Percentiles rank a stretch among this genome's conserved stretches.
These are phyloP conservation scores for Anabacerthia variegaticeps DNA, from an alignment of 2,797 vertebrate species.

Conservation along the genomic window DNA sequence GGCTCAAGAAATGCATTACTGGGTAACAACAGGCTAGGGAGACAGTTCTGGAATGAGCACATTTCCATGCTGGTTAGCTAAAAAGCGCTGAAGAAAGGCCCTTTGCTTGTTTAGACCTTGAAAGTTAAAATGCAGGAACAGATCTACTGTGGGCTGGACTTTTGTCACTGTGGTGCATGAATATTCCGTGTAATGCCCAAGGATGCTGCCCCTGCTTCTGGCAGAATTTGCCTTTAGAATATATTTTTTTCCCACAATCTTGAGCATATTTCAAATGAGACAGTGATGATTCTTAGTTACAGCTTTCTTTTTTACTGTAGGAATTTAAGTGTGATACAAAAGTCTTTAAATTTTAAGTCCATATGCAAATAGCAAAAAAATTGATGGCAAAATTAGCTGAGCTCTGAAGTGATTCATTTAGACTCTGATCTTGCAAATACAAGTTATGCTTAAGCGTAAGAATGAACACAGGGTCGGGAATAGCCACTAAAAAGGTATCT, in stretches of 20 bases:
- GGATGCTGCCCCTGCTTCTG: not conserved
- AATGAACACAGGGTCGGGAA: not conserved
- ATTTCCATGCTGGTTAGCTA: not conserved
- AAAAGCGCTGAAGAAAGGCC: not conserved
- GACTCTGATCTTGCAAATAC: not conserved
- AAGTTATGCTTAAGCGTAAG: not conserved
- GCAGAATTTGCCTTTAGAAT: not conserved
- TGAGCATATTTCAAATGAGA: not conserved
- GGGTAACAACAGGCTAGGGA: not conserved
- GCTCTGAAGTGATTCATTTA: not conserved
- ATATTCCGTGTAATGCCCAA: not conserved
- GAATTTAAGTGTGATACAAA: not conserved
- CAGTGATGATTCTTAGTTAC: not conserved
- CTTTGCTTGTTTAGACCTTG: not conserved
- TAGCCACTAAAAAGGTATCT: not conserved
- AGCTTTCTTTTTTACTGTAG: not conserved
- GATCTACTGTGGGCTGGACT: not conserved
- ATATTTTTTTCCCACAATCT: not conserved
- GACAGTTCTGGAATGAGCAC: not conserved
- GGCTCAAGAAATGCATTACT: not conserved
- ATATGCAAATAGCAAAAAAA: not conserved
- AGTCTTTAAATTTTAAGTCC: not conserved
- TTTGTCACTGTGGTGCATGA: not conserved
- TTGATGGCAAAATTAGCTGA: not conserved
- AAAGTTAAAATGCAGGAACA: not conserved